A percentile compares a stretch with the other conserved stretches of the same genome.
phyloP scores from a whole-genome alignment of 2,888 invertebrate genomes.

The Melinaea marsaeus region DNA sequence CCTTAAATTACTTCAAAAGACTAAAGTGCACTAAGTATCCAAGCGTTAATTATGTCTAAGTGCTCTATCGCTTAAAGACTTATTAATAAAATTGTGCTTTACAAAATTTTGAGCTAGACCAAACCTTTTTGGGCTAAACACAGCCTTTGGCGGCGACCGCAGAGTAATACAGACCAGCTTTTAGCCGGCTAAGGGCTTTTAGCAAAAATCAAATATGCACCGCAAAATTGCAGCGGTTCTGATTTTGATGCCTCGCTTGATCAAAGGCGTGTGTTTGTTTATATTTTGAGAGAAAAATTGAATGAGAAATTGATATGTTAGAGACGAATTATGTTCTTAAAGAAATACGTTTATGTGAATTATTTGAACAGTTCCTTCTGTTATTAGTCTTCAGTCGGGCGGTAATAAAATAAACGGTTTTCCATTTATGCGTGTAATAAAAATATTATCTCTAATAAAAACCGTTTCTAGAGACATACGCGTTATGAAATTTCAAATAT shows the following conservation, averaged over 20 bases:
- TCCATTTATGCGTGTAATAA: no score
- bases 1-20: background rate
- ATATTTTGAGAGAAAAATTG: slow-evolving; percentile 3
- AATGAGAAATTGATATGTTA: background rate
- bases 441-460: no score
- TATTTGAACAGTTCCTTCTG: no score
- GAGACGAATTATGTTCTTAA: background rate
- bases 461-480: no score
- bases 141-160: slow-evolving; percentile 37
- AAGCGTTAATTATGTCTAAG: slow-evolving; percentile 13
- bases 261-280: slow-evolving; percentile 7
- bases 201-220: slow-evolving; percentile 36
- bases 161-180: slow-evolving; percentile 37
- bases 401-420: no score
- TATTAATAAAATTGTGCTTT: slow-evolving; percentile 28
- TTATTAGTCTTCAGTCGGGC: no score
- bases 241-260: slow-evolving; percentile 19
- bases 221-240: slow-evolving; percentile 16
- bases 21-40: background rate
- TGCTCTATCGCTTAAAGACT: slow-evolving; percentile 28
- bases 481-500: no score
- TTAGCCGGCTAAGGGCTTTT: slow-evolving; percentile 38
- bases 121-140: slow-evolving; percentile 33
- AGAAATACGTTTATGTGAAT: no score
- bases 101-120: slow-evolving; percentile 22